Percentiles rank a stretch among this genome's conserved stretches.
Conservation (phyloP, 2,888 invertebrate genomes). For the Celastrina argiolus region DNA sequence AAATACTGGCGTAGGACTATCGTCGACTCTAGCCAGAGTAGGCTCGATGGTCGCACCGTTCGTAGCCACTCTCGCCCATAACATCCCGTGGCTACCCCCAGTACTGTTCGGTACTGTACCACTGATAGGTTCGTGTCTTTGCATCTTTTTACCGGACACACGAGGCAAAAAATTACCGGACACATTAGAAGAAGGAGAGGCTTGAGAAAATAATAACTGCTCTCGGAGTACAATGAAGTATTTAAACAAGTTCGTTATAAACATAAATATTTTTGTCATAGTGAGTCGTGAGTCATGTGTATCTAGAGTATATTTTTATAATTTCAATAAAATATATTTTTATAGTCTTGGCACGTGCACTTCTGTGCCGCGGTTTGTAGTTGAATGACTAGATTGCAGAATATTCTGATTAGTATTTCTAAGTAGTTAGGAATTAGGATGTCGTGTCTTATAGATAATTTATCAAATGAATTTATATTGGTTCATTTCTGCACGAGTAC, state of each 20-base stretch:
- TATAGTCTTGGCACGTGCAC: neutral
- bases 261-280: neutral
- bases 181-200: conserved; percentile 88
- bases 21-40: conserved; percentile 90
- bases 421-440: neutral
- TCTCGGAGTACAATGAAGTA: conserved; percentile 9
- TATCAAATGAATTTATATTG: neutral
- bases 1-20: conserved; percentile 90
- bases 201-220: conserved; percentile 28
- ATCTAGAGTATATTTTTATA: neutral
- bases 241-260: neutral
- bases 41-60: conserved; percentile 93
- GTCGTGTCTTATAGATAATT: neutral
- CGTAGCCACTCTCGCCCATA: conserved; percentile 81
- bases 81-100: conserved; percentile 81
- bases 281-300: neutral
- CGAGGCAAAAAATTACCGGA: conserved; percentile 86
- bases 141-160: conserved; percentile 87
- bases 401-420: neutral
- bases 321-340: neutral
- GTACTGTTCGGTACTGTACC: conserved; percentile 84
- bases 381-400: neutral
- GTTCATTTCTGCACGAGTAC: neutral
- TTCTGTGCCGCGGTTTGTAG: neutral
- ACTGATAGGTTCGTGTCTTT: conserved; percentile 81